Base-by-base conservation (phyloP, 2,888 invertebrate genomes). In the Cataglyphis altisquamis region DNA sequence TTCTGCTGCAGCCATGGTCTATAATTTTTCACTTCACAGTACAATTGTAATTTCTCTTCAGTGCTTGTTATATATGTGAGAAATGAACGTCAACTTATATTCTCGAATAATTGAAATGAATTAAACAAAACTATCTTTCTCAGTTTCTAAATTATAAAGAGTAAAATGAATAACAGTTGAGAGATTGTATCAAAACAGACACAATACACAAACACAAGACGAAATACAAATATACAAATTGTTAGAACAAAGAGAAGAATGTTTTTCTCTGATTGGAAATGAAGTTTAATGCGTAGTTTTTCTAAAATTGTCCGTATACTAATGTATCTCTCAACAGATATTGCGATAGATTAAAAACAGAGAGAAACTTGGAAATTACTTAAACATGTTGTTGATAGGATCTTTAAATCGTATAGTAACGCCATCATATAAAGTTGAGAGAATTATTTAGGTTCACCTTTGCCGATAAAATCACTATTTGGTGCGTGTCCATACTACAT, bases 1-100 rank as follows among this genome's bases (percentile, higher is more conserved):
- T 63, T 68, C 81, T 39, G 57, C 15, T n/a, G 82, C 32, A 63
- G 81, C n/a, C 87, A 89, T 88, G 8, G 10, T 48, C 3, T 55
- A 52, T 0, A 52, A 12, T 55, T 77, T 36, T 55, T 25, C 8
- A 3, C 3, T 74, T 45, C 18, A 45, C 18, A 29, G 15, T 63
- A 66, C 18, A 66, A 36, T 75, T 52, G 25, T 55, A 4, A 2
- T 5, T 25, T 15, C 36, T 36, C 3, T 39, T 52, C 8, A 3
- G 2, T 8, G n/a, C 1, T 52, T 52, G 18, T 45, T 18, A 45
- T 60, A 18, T 60, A 18, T 18, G 6, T 18, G 48, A 52, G 2
- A 18, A 48, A 45, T 57, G 25, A 25, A 25, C 36, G 21, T 39
- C 3, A 1, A 55, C 21, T 57, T 41, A 39, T 29, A 72, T 36